Conservation (phyloP, 2,113 vertebrate species). For the Oreochromis niloticus region DNA sequence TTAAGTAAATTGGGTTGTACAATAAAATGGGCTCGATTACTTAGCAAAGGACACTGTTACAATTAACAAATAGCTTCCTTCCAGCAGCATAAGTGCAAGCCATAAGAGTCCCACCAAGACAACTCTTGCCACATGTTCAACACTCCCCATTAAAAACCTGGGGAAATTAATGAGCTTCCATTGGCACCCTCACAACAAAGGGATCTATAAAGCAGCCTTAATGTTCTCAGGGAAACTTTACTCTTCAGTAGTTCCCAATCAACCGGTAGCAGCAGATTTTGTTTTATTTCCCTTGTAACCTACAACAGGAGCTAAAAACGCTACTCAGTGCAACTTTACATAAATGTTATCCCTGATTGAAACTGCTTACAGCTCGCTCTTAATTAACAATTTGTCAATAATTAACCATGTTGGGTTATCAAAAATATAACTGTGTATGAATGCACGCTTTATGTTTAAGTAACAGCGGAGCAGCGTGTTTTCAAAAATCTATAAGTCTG, state of each 20-base stretch:
- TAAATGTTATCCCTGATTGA: slow-evolving; percentile 54
- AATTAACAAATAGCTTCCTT: slow-evolving; percentile 66
- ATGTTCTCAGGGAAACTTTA: slow-evolving; percentile 72
- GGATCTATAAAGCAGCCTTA: slow-evolving; percentile 71
- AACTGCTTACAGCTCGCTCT: slow-evolving; percentile 36
- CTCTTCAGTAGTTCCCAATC: slow-evolving; percentile 72
- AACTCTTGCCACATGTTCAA: slow-evolving; percentile 73
- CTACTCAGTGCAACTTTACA: slow-evolving; percentile 55
- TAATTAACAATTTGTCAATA: slow-evolving; percentile 53
- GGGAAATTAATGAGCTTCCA: slow-evolving; percentile 77
- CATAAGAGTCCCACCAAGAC: slow-evolving; percentile 66
- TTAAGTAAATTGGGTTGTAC: neutral
- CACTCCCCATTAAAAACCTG: slow-evolving; percentile 69
- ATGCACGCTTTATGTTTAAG: slow-evolving; percentile 7
- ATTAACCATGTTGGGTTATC: slow-evolving; percentile 39
- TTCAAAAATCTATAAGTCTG: slow-evolving; percentile 38
- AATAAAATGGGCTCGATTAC: slow-evolving; percentile 32
- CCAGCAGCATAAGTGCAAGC: slow-evolving; percentile 71
- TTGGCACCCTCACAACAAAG: slow-evolving; percentile 72
- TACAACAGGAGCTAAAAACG: slow-evolving; percentile 47
- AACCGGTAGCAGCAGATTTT: slow-evolving; percentile 71
- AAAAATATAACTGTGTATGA: slow-evolving; percentile 29
- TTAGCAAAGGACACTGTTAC: slow-evolving; percentile 61
- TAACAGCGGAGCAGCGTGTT: slow-evolving; percentile 1
- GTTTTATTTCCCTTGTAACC: slow-evolving; percentile 69